Conservation (phyloP, 2,888 invertebrate genomes). For the Rhamphomyia laevipes region DNA sequence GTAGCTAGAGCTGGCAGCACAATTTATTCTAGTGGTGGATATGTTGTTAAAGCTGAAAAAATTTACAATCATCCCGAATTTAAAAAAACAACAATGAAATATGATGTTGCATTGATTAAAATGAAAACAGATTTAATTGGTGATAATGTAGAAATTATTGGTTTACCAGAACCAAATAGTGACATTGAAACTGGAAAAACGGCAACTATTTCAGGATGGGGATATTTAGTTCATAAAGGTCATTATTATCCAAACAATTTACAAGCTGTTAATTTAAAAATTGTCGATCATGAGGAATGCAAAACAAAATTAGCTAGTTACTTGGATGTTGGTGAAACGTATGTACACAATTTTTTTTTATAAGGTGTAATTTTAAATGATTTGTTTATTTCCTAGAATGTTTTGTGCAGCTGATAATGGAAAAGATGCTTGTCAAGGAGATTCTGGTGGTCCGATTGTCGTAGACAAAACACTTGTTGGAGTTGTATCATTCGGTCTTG, state of each 20-base stretch:
- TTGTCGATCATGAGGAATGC: constrained; percentile 10
- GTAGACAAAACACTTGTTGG: constrained; percentile 9
- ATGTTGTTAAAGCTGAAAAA: constrained; percentile 4
- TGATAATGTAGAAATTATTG: constrained; percentile 5
- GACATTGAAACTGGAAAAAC: constrained; percentile 4
- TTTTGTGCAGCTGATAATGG: constrained; percentile 11
- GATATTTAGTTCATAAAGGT: constrained; percentile 5
- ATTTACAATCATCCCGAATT: constrained; percentile 9
- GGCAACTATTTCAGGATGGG: constrained; percentile 12
- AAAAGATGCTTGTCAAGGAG: constrained; percentile 12
- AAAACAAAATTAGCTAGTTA: constrained; percentile 4
- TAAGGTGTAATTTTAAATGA: background rate
- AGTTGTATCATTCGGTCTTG: constrained; percentile 11
- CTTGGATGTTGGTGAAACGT: constrained; percentile 10
- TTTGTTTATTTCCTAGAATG: constrained; percentile 6
- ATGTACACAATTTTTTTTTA: constrained; percentile 4
- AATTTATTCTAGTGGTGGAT: constrained; percentile 8
- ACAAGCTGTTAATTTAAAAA: constrained; percentile 7
- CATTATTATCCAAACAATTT: constrained; percentile 5
- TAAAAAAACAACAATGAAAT: constrained; percentile 7
- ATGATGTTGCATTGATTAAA: constrained; percentile 10
- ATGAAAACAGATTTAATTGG: constrained; percentile 9
- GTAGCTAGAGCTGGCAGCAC: constrained; percentile 9
- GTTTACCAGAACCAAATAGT: constrained; percentile 3
- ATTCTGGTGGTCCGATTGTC: constrained; percentile 12